Evolutionary conservation across 2,888 invertebrate genomes (phyloP).

Genomic region (Cheiracanthium punctorium): DNA sequence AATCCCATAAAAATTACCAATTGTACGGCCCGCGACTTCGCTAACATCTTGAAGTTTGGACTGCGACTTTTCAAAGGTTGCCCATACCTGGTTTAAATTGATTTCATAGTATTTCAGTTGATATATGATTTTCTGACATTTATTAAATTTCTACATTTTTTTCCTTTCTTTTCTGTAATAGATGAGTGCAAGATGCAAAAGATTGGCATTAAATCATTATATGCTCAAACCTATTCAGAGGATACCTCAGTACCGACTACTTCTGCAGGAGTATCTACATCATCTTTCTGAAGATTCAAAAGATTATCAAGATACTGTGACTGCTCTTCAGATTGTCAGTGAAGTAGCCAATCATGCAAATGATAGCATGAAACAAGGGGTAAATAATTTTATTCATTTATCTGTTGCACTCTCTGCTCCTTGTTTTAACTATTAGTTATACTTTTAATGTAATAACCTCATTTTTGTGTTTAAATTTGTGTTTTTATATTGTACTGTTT

Average conservation of each 20-base stretch:
- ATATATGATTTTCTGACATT: background rate
- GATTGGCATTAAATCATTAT: constrained; percentile 80
- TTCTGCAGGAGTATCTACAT: constrained; percentile 81
- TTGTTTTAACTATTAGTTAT: no score
- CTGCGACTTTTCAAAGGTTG: no score
- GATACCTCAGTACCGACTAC: constrained; percentile 82
- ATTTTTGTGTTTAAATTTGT: no score
- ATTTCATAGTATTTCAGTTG: no score
- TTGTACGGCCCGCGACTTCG: no score
- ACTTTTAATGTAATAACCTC: no score
- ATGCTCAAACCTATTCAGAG: constrained; percentile 83
- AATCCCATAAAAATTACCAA: no score
- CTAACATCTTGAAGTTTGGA: no score
- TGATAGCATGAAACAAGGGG: constrained; percentile 79
- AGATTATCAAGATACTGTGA: constrained; percentile 80
- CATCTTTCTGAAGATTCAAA: constrained; percentile 77
- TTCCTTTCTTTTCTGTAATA: no score
- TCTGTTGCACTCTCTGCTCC: no score
- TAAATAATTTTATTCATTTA: constrained; percentile 73
- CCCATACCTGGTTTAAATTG: no score
- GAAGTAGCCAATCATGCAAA: constrained; percentile 80
- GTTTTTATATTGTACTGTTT: no score
- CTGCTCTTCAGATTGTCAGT: constrained; percentile 79
- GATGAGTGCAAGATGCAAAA: constrained; percentile 74
- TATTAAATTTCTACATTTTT: background rate